Conservation (phyloP, 2,113 vertebrate species). For the Microtus pennsylvanicus region DNA sequence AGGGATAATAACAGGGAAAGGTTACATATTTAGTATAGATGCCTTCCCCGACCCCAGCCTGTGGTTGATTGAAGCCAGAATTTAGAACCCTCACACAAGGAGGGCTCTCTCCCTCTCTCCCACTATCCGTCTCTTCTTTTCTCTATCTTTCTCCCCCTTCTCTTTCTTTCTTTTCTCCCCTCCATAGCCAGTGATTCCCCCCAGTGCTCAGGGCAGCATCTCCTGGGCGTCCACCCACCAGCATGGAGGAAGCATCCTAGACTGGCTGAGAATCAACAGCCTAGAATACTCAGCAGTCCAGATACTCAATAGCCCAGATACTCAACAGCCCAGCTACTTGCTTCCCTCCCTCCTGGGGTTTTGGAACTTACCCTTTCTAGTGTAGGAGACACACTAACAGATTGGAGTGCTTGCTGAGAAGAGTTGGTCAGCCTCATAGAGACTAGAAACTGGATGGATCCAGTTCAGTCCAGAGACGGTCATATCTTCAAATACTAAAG, state of each 20-base stretch:
- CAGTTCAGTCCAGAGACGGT: background rate
- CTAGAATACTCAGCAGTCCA: no score
- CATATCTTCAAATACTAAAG: background rate
- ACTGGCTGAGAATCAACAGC: background rate
- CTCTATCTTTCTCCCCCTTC: background rate
- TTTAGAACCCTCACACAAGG: background rate
- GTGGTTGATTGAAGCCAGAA: background rate
- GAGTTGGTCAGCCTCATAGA: background rate
- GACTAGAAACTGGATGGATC: background rate
- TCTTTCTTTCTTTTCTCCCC: background rate
- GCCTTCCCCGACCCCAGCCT: background rate
- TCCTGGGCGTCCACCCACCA: background rate
- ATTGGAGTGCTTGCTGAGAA: background rate
- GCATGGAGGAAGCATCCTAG: background rate
- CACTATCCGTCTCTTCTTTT: background rate
- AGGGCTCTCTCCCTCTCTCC: background rate
- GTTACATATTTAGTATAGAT: background rate
- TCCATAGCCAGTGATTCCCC: background rate
- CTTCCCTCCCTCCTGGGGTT: background rate
- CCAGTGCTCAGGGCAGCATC: background rate
- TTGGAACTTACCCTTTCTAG: background rate
- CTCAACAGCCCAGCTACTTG: no score
- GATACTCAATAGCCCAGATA: no score
- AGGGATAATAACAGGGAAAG: background rate
- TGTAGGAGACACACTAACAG: background rate